phyloP scores from a whole-genome alignment of 2,113 vertebrate genomes.

The Tyto alba region DNA sequence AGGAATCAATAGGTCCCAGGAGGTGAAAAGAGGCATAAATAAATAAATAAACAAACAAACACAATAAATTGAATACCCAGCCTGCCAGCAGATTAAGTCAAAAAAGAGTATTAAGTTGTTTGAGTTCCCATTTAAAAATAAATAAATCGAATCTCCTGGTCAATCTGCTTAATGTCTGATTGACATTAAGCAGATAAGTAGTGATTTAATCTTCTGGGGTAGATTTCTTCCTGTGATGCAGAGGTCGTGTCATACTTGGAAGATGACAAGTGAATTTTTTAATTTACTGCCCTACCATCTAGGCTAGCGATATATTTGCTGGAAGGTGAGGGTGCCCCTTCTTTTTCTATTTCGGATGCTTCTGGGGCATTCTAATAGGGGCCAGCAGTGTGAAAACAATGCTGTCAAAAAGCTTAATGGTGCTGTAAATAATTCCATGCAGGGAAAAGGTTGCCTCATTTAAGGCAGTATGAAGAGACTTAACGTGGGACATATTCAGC shows the following conservation, averaged over 20 bases:
- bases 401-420: background rate
- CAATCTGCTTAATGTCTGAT: slow-evolving; percentile 60
- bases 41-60: background rate
- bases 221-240: background rate
- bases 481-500: background rate
- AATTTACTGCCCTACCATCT: background rate
- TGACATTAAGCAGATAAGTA: slow-evolving; percentile 51
- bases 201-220: slow-evolving; percentile 38
- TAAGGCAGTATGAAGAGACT: background rate
- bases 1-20: background rate
- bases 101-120: slow-evolving; percentile 50
- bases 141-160: slow-evolving; percentile 31
- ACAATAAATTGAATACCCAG: slow-evolving; percentile 13
- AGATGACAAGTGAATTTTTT: slow-evolving; percentile 1
- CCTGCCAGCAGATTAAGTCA: slow-evolving; percentile 21
- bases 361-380: background rate
- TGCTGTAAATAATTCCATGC: background rate
- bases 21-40: background rate
- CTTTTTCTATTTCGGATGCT: background rate
- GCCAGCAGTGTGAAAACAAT: background rate
- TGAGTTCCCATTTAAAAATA: slow-evolving; percentile 54
- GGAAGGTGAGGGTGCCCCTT: background rate
- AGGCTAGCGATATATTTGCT: background rate
- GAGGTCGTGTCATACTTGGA: background rate
- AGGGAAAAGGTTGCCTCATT: background rate